Base-by-base conservation (phyloP, 2,888 invertebrate species). In the Oegoconia quadripuncta region DNA sequence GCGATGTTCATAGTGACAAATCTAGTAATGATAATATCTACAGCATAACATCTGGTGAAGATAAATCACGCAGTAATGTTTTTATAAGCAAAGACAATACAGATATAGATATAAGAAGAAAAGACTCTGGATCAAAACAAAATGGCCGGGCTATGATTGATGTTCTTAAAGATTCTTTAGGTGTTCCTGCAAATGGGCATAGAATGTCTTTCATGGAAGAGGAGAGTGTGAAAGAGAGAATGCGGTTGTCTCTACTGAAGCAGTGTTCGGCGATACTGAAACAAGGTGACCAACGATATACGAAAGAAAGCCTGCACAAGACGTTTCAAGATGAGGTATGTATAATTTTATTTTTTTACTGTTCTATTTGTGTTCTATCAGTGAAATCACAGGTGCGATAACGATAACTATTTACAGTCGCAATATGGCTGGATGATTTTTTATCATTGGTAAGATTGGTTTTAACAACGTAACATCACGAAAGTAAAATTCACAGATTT, bases 261-360 rank as follows among this genome's bases (percentile, higher is more conserved):
- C 90, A 91, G 54, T 92, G 91, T 50, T 88, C 90, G 2, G 91
- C 91, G 42, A 90, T 92, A 37, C 74, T 93, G 64, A 89, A 89
- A 37, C 89, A 89, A 49, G 91, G 92, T 14, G 90, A 89, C 18
- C 78, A 83, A 50, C 84, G 88, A 47, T 92, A 91, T 59, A 89
- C 84, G 27, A 91, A 89, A 62, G 93, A 93, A 42, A 74, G 88
- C 1, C 89, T 93, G 55, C 89, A 91, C 50, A 86, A 88, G 49
- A 87, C 92, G 15, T 91, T 93, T 64, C 91, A 91, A 51, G 90
- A 92, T 68, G 91, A 91, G 91, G 94, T 93, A 72, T 80, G 89
- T 28, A 12, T 29, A n/a, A n/a, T 2, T 25, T 26, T 26, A 9
- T 26, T 8, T 8, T 13, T 28, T 14, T 1, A 15, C n/a, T 25